phyloP scores from a whole-genome alignment of 2,888 invertebrate genomes.

The Colostygia pectinataria region DNA sequence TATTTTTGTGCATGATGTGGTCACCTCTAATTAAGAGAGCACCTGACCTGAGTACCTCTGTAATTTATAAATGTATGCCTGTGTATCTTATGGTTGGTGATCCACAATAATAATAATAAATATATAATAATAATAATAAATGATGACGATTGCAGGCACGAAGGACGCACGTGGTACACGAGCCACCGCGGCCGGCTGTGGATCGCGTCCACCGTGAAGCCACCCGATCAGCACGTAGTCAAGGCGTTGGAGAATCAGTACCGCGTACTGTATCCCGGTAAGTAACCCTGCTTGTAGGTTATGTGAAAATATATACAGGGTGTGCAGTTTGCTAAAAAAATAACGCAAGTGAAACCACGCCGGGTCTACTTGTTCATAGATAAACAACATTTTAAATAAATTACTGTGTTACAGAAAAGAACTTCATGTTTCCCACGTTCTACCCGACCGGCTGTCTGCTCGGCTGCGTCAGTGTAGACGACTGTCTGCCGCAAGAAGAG shows the following conservation, averaged over 20 bases:
- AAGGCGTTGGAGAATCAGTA: slow-evolving; percentile 88
- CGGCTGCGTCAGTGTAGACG: slow-evolving; percentile 93
- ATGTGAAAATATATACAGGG: too few relatives aligned
- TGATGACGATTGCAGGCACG: slow-evolving; percentile 91
- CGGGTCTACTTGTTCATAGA: too few relatives aligned
- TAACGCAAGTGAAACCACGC: background rate
- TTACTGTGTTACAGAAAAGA: slow-evolving; percentile 70
- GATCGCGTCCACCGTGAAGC: slow-evolving; percentile 95
- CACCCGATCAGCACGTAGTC: slow-evolving; percentile 87
- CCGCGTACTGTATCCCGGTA: slow-evolving; percentile 85
- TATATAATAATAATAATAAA: too few relatives aligned
- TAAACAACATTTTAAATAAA: too few relatives aligned
- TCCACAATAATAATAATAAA: too few relatives aligned
- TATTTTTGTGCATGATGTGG: too few relatives aligned
- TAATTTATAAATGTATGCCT: too few relatives aligned
- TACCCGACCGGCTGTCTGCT: slow-evolving; percentile 95
- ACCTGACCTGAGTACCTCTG: too few relatives aligned
- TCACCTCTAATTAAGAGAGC: too few relatives aligned
- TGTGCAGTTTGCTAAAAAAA: too few relatives aligned
- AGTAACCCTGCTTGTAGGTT: too few relatives aligned
- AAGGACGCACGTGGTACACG: slow-evolving; percentile 97
- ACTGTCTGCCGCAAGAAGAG: slow-evolving; percentile 94
- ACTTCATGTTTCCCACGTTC: slow-evolving; percentile 89
- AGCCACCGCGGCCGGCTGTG: slow-evolving; percentile 95
- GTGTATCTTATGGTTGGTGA: too few relatives aligned